A percentile compares a stretch with the other conserved stretches of the same genome.
Evolutionary conservation across 2,888 invertebrate species (phyloP).

Genomic region (Endomychus coccineus): DNA sequence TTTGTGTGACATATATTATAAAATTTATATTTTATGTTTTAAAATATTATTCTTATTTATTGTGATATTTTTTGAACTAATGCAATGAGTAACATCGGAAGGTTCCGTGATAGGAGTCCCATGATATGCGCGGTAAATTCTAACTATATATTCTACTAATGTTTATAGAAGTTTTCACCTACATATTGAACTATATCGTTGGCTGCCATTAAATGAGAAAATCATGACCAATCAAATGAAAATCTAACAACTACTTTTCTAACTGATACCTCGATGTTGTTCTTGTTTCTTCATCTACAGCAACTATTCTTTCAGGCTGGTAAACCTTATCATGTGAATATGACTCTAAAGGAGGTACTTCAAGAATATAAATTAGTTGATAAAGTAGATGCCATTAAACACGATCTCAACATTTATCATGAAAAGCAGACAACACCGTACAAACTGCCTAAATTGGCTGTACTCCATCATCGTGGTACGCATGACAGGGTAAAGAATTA

Average conservation of each 20-base stretch:
- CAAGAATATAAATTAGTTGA: constrained; percentile 32
- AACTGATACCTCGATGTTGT: no score
- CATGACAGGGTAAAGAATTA: background rate
- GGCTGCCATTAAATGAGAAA: no score
- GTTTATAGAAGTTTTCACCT: background rate
- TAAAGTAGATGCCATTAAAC: constrained; percentile 33
- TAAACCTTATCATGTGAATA: constrained; percentile 25
- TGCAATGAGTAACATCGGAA: constrained; percentile 12
- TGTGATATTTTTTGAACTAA: background rate
- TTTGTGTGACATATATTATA: no score
- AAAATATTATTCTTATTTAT: background rate
- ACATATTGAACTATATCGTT: no score
- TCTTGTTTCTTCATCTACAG: no score
- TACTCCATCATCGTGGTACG: background rate
- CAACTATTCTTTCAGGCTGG: constrained; percentile 32
- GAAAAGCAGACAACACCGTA: constrained; percentile 9
- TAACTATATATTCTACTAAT: background rate
- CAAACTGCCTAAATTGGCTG: constrained; percentile 7
- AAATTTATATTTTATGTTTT: no score
- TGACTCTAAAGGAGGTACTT: constrained; percentile 26
- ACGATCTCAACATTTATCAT: constrained; percentile 23
- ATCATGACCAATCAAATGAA: no score
- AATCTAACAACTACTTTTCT: no score
- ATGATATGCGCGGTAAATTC: constrained; percentile 24
- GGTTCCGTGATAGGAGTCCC: constrained; percentile 18